Conservation (phyloP, 2,797 vertebrate genomes). For the Megaceryle alcyon region DNA sequence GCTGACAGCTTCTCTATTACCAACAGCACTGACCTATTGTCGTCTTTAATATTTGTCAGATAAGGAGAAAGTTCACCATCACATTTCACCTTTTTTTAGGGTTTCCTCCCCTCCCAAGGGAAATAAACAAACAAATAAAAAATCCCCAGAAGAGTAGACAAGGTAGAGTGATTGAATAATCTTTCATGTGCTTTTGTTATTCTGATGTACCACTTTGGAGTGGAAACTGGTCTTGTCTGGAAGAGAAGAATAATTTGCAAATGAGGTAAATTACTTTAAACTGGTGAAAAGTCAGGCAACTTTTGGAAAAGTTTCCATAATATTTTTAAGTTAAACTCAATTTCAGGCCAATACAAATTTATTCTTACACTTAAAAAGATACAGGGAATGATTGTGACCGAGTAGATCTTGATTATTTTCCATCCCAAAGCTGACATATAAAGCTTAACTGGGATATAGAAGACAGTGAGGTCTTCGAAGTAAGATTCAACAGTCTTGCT, state of each 20-base stretch:
- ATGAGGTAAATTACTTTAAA: not conserved
- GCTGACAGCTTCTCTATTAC: not conserved
- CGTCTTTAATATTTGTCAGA: not conserved
- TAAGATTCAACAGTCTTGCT: not conserved
- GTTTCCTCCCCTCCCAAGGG: not conserved
- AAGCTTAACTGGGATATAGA: not conserved
- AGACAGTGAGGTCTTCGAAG: not conserved
- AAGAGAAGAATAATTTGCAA: not conserved
- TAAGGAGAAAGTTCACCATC: not conserved
- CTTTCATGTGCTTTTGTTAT: not conserved
- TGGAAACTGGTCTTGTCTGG: not conserved
- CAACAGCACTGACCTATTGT: not conserved
- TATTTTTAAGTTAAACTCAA: not conserved
- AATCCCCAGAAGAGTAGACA: not conserved
- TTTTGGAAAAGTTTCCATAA: not conserved
- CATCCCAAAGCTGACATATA: not conserved
- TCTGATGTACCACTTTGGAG: not conserved
- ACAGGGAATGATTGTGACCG: not conserved
- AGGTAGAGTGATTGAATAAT: not conserved
- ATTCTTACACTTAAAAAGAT: not conserved
- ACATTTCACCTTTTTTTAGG: not conserved
- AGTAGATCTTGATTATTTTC: not conserved
- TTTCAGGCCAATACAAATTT: not conserved
- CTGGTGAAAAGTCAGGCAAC: not conserved
- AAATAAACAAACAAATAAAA: not conserved